Evolutionary conservation across 2,888 invertebrate genomes (phyloP).

Genomic region (Gisinianus flammeolus): DNA sequence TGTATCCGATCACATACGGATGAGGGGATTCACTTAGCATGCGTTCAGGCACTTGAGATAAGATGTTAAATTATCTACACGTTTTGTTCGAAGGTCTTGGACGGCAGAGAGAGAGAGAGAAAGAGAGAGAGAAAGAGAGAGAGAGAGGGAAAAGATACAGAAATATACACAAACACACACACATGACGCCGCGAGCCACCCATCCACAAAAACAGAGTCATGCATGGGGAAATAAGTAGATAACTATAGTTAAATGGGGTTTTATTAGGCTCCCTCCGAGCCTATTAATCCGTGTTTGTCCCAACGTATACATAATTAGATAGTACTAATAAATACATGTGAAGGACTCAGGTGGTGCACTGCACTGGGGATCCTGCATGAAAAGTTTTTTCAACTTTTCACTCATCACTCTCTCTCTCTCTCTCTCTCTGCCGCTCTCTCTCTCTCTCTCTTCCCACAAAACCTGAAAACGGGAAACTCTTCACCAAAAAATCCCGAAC

Average conservation of each 20-base stretch:
- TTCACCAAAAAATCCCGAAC: too few species aligned
- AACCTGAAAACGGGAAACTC: too few species aligned
- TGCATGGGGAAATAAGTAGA: constrained; percentile 28
- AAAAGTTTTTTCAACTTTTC: too few species aligned
- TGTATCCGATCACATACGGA: too few species aligned
- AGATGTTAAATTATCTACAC: background rate
- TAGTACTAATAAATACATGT: constrained; percentile 42
- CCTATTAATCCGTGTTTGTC: constrained; percentile 24
- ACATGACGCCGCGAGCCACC: constrained; percentile 34
- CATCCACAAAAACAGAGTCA: constrained; percentile 24
- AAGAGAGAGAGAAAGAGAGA: constrained; percentile 1
- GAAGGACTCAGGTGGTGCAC: constrained; percentile 23
- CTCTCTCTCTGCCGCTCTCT: background rate
- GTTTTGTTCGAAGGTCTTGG: background rate
- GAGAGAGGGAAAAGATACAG: background rate
- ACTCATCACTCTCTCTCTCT: background rate
- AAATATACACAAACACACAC: too few species aligned
- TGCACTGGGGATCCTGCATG: too few species aligned
- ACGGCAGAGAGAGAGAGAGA: background rate
- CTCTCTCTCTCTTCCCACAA: background rate
- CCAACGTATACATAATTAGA: constrained; percentile 42
- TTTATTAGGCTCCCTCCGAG: constrained; percentile 38
- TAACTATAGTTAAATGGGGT: constrained; percentile 32
- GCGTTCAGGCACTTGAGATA: background rate
- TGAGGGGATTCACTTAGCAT: too few species aligned